Evolutionary conservation across 1,140 invertebrate genomes (phyloP), one percentile per base, ranked within the genome.

Genomic region (Samia ricini): DNA sequence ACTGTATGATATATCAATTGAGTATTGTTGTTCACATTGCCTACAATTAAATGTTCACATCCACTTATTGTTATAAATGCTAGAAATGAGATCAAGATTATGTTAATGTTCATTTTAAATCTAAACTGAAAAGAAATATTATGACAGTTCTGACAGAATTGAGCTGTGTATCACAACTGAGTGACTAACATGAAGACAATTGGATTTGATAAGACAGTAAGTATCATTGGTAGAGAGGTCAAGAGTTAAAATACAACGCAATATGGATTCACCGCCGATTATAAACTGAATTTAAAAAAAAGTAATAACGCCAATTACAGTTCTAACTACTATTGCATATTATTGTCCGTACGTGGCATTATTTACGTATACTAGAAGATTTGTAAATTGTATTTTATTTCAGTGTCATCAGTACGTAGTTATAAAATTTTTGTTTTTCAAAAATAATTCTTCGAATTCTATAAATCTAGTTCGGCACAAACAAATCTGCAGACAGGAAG

Each of bases 1-100:
- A 48, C 49, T 0, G 73, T 73, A 10, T 81, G 71, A 10, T 85
- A 65, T 3, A 80, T 50, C 36, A 80, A 15, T 0, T 52, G 56
- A 4, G 59, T 54, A n/a, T 72, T 74, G 23, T 64, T 66, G 21
- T 57, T 70, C 10, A 66, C 51, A 50, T 76, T 66, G 6, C 76
- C 78, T 8, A 75, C 18, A 50, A 75, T 66, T 10, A 84, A 64
- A 69, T 76, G 61, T 48, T 74, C 68, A 26, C 74, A 67, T 20
- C 63, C 61, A 1, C 63, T 22, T 36, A 68, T 55, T 18, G 52
- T 12, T 24, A 55, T 55, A n/a, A 55, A 2, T 21, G 50, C n/a
- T 36, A 60, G 33, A n/a, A 66, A 61, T 8, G 74, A 57, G 20
- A 64, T 59, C 8, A 74, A 22, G 19, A 73, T 24, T 19, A 64